These are phyloP conservation scores for Odocoileus hemionus DNA, from an alignment of 2,113 vertebrate species.

Conservation along the genomic window DNA sequence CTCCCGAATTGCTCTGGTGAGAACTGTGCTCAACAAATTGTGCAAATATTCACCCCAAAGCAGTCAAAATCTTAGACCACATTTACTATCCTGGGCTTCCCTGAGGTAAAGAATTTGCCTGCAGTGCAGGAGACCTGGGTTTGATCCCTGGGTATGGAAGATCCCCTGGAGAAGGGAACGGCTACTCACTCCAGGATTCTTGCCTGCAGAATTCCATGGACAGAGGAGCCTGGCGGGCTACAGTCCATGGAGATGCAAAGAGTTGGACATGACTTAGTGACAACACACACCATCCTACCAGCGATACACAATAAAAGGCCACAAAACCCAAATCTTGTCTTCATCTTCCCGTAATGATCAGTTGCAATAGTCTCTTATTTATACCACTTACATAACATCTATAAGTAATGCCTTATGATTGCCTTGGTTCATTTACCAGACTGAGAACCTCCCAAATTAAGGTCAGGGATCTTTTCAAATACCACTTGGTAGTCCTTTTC, in stretches of 20 bases:
- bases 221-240: neutral
- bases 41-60: neutral
- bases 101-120: neutral
- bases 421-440: neutral
- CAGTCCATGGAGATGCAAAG: neutral
- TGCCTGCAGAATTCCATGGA: neutral
- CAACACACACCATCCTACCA: neutral
- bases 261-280: neutral
- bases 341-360: neutral
- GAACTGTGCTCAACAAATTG: neutral
- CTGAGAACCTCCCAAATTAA: neutral
- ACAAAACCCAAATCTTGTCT: neutral
- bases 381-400: neutral
- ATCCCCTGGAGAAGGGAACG: neutral
- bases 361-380: neutral
- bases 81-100: neutral
- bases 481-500: neutral
- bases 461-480: neutral
- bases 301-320: neutral
- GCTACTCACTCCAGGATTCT: neutral
- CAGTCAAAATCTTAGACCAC: neutral
- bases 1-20: neutral
- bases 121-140: neutral
- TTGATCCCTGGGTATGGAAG: neutral
- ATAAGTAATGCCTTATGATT: neutral